Percentiles rank a stretch among this genome's conserved stretches.
Evolutionary conservation across 35 echinoderm and acorn worm genomes (phyloP).

Genomic region (Chiridota heheva): DNA sequence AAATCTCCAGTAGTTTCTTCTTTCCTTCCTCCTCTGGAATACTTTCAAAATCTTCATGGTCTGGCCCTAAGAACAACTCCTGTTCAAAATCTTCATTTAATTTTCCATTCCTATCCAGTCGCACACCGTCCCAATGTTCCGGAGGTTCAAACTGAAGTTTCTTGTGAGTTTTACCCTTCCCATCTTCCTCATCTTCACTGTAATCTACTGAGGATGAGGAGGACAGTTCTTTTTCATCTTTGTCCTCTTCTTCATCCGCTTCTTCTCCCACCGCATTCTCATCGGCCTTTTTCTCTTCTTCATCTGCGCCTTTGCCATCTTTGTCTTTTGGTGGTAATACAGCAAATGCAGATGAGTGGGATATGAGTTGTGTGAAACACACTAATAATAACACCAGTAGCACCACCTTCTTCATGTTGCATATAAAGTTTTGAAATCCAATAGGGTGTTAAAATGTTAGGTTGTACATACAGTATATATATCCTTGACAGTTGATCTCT

Average conservation of each 20-base stretch:
- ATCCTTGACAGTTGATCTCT: too few species aligned
- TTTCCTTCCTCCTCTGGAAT: constrained; percentile 76
- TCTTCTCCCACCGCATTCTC: background rate
- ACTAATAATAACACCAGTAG: too few species aligned
- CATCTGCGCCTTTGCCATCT: background rate
- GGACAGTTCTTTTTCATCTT: constrained; percentile 3
- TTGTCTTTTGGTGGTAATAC: background rate
- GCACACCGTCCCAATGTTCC: constrained; percentile 85
- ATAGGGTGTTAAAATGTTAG: too few species aligned
- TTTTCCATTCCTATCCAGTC: constrained; percentile 74
- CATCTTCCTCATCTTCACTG: constrained; percentile 11
- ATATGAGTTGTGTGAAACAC: too few species aligned
- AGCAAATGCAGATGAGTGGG: too few species aligned
- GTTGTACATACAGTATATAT: too few species aligned
- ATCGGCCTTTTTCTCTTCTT: constrained; percentile 1
- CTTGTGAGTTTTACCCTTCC: constrained; percentile 7
- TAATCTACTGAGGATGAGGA: constrained; percentile 17
- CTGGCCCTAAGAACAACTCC: constrained; percentile 91
- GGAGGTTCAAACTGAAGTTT: constrained; percentile 60
- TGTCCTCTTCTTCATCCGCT: background rate
- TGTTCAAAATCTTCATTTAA: constrained; percentile 82
- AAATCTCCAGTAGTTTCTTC: constrained; percentile 81
- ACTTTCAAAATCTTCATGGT: constrained; percentile 85
- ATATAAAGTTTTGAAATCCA: too few species aligned
- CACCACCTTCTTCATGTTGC: too few species aligned